phyloP scores from a whole-genome alignment of 1,140 invertebrate genomes.

The Tetramorium parvispinum region DNA sequence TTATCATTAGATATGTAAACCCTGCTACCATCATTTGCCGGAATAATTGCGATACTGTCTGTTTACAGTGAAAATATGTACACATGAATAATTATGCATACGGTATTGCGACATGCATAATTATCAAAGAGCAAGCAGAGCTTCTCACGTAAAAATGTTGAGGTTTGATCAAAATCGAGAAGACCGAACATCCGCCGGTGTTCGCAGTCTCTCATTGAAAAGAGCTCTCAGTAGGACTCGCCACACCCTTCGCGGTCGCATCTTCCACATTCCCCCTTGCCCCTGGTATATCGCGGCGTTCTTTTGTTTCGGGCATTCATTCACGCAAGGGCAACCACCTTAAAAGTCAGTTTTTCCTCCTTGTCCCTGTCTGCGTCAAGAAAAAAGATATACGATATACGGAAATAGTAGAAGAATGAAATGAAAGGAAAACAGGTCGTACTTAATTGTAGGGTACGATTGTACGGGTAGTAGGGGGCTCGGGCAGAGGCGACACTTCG shows the following conservation, averaged over 20 bases:
- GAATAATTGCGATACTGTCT: background rate
- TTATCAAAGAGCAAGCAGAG: background rate
- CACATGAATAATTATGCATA: background rate
- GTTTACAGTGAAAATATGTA: background rate
- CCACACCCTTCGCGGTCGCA: constrained; percentile 45
- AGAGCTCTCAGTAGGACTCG: constrained; percentile 26
- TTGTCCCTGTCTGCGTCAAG: background rate
- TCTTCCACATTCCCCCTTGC: background rate
- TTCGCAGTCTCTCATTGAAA: constrained; percentile 45
- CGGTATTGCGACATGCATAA: background rate
- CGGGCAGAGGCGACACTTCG: constrained; percentile 30
- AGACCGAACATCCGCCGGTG: constrained; percentile 19
- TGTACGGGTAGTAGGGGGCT: background rate
- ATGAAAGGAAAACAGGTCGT: constrained; percentile 11
- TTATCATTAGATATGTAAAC: background rate
- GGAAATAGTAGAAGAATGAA: constrained; percentile 9
- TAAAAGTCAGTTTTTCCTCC: constrained; percentile 49
- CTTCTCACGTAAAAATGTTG: background rate
- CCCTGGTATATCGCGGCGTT: constrained; percentile 56
- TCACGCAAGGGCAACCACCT: constrained; percentile 50
- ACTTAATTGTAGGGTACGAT: constrained; percentile 51
- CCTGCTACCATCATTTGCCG: background rate
- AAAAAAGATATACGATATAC: constrained; percentile 23
- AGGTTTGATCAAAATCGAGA: constrained; percentile 26
- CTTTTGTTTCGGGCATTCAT: constrained; percentile 62